These are phyloP conservation scores for Lontra canadensis DNA, from an alignment of 2,113 vertebrate genomes.

Conservation along the genomic window DNA sequence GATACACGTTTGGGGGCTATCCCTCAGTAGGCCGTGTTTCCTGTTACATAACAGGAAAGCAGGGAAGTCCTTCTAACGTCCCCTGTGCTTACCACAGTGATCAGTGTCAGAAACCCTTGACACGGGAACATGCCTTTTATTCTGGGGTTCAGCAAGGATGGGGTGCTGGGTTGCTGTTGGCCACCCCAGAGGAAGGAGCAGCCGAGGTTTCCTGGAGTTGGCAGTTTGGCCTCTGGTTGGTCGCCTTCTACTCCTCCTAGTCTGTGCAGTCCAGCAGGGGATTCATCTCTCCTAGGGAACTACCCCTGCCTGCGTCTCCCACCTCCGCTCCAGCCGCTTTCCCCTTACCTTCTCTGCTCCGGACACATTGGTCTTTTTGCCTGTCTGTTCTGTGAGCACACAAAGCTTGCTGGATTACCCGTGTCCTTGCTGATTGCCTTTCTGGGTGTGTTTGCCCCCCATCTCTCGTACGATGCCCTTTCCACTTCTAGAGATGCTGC, in stretches of 20 bases:
- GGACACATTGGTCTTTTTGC: background rate
- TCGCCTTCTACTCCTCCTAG: fast-evolving
- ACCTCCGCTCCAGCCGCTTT: background rate
- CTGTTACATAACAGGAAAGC: background rate
- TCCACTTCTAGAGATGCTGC: background rate
- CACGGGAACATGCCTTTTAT: background rate
- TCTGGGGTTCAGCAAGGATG: background rate
- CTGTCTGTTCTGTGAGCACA: background rate
- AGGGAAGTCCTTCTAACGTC: background rate
- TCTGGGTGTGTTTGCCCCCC: background rate
- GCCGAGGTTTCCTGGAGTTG: background rate
- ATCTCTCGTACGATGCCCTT: background rate
- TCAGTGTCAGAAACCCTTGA: background rate
- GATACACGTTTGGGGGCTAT: background rate
- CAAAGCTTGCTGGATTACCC: background rate
- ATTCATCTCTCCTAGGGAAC: background rate
- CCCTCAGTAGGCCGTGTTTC: background rate
- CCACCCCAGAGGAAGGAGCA: background rate
- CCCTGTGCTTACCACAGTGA: no score
- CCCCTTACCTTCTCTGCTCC: background rate
- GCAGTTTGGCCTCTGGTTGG: background rate
- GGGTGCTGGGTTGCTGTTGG: background rate
- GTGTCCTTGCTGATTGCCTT: background rate
- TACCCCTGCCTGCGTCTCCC: background rate
- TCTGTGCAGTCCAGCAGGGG: background rate